Evolutionary conservation across 2,888 invertebrate species (phyloP).

Genomic region (Polydrusus tereticollis): DNA sequence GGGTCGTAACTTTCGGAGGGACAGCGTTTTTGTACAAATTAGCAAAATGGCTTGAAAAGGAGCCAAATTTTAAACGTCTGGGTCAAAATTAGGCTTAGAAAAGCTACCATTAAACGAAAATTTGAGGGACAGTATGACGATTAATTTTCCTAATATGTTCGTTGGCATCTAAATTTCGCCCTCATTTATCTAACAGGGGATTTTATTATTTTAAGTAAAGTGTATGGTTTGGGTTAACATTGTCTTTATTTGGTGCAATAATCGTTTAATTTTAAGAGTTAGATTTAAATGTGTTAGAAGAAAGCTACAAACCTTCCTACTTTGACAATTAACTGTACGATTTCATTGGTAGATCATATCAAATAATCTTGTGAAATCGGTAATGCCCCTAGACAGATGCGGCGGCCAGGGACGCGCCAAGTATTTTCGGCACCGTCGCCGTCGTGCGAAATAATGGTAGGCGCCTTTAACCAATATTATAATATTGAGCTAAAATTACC

Average conservation of each 20-base stretch:
- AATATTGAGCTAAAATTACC: no score
- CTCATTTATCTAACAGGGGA: background rate
- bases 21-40: conserved; percentile 13
- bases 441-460: no score
- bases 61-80: conserved; percentile 4
- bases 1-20: conserved; percentile 4
- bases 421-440: no score
- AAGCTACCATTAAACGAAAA: background rate
- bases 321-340: no score
- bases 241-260: background rate
- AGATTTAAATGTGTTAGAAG: no score
- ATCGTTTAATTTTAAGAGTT: no score
- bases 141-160: conserved; percentile 13
- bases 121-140: conserved; percentile 7
- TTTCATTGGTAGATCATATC: no score
- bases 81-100: conserved; percentile 8
- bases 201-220: conserved; percentile 10
- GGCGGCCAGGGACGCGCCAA: no score
- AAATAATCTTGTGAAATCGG: no score
- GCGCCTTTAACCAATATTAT: no score
- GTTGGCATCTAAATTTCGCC: background rate
- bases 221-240: background rate
- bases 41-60: conserved; percentile 10
- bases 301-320: no score
- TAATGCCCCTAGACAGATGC: no score